A percentile compares a stretch with the other conserved stretches of the same genome.
These are phyloP conservation scores for Suillia variegata DNA, from an alignment of 2,888 invertebrate species.

Conservation along the genomic window DNA sequence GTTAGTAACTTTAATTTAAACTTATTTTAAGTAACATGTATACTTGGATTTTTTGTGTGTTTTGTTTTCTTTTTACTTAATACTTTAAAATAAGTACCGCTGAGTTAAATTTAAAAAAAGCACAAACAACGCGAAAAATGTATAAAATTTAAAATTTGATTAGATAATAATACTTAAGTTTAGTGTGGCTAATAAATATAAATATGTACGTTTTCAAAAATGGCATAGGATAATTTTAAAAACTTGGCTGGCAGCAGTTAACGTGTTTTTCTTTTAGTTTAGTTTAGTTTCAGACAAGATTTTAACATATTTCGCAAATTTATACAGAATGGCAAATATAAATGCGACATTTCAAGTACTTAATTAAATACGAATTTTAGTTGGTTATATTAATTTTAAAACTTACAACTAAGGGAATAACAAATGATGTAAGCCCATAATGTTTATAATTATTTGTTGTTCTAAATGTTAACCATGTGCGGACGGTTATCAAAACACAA, in stretches of 20 bases:
- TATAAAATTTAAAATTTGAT: no score
- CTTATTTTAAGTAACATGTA: constrained; percentile 6
- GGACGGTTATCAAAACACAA: no score
- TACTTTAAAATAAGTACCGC: constrained; percentile 11
- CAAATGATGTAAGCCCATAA: no score
- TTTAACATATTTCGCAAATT: no score
- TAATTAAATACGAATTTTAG: neutral
- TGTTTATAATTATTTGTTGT: no score
- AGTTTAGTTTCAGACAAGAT: no score
- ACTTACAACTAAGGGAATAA: neutral
- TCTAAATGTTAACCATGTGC: no score
- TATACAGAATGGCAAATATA: no score
- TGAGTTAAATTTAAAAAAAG: no score
- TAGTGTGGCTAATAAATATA: neutral
- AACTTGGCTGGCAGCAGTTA: constrained; percentile 10
- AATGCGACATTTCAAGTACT: neutral
- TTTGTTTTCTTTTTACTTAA: no score
- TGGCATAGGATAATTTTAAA: neutral
- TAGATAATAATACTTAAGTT: neutral
- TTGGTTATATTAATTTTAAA: neutral
- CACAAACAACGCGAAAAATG: no score
- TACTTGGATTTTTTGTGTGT: constrained; percentile 9
- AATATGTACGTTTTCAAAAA: neutral
- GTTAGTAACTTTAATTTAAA: neutral
- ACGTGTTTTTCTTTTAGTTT: no score